Conservation (phyloP, 1,140 invertebrate genomes). For the Laodelphax striatellus region DNA sequence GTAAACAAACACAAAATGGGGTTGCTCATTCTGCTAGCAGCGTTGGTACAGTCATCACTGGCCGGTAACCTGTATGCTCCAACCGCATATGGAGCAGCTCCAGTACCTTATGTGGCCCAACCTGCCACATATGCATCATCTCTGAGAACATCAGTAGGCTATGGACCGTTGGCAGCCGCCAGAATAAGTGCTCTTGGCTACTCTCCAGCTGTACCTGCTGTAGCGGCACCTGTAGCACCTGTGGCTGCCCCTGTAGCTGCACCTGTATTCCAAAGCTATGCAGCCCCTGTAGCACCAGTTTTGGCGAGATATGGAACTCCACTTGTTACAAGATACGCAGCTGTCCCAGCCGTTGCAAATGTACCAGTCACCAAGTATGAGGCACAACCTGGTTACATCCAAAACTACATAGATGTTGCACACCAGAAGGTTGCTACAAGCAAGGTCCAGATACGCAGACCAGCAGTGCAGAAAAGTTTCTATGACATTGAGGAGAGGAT, state of each 20-base stretch:
- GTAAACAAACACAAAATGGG: too few species aligned
- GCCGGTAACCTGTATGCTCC: neutral
- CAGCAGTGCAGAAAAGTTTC: constrained; percentile 51
- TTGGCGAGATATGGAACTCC: constrained; percentile 37
- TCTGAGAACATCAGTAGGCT: constrained; percentile 13
- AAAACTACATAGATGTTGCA: constrained; percentile 40
- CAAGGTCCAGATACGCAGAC: constrained; percentile 42
- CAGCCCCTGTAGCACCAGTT: constrained; percentile 28
- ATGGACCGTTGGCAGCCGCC: constrained; percentile 20
- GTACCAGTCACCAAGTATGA: constrained; percentile 39
- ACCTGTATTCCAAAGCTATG: constrained; percentile 22
- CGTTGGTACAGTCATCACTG: neutral
- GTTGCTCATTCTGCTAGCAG: neutral
- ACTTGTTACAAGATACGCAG: neutral
- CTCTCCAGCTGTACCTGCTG: neutral
- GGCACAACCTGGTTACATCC: constrained; percentile 37
- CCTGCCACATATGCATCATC: constrained; percentile 2
- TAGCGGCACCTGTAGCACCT: neutral
- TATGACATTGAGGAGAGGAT: constrained; percentile 51
- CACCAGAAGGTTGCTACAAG: constrained; percentile 38
- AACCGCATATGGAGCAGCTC: neutral
- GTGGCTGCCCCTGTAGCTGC: constrained; percentile 20
- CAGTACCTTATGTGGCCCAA: neutral
- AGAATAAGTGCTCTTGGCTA: neutral
- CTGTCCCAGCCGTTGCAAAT: constrained; percentile 35